A percentile compares a stretch with the other conserved stretches of the same genome.
Conservation (phyloP, 2,797 vertebrate species). For the Ispidina lecontei region DNA sequence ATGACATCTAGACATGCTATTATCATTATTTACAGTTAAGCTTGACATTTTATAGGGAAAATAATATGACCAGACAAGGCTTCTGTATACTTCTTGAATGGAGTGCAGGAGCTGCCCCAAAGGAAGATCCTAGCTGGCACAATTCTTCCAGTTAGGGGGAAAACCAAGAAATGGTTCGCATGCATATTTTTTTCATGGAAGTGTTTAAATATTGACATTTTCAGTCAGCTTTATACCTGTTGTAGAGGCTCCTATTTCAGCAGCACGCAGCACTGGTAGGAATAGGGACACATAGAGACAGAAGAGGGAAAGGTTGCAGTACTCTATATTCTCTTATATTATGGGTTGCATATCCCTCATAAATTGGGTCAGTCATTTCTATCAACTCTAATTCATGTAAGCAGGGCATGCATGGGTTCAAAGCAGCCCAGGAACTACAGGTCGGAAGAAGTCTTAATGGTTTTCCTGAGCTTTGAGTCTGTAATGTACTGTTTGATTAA, state of each 20-base stretch:
- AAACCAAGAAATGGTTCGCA: neutral
- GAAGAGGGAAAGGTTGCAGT: neutral
- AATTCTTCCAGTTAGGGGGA: neutral
- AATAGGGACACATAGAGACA: neutral
- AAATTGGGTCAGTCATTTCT: constrained; percentile 11
- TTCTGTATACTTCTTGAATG: neutral
- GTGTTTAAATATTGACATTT: neutral
- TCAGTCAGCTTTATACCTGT: neutral
- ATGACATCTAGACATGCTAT: neutral
- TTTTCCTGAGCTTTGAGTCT: constrained; percentile 10
- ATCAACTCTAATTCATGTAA: constrained; percentile 3
- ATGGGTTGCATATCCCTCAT: neutral
- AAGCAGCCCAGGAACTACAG: neutral
- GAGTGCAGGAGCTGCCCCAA: neutral
- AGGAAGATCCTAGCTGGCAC: neutral
- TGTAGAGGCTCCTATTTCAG: neutral
- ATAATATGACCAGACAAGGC: neutral
- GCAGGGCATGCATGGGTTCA: neutral
- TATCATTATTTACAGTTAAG: neutral
- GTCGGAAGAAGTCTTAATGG: neutral
- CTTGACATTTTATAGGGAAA: neutral
- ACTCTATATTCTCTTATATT: neutral
- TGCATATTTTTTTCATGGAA: neutral
- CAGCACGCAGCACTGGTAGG: neutral
- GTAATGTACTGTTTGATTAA: neutral